Base-by-base conservation (phyloP, 2,888 invertebrate genomes). In the Chrysolina americana region DNA sequence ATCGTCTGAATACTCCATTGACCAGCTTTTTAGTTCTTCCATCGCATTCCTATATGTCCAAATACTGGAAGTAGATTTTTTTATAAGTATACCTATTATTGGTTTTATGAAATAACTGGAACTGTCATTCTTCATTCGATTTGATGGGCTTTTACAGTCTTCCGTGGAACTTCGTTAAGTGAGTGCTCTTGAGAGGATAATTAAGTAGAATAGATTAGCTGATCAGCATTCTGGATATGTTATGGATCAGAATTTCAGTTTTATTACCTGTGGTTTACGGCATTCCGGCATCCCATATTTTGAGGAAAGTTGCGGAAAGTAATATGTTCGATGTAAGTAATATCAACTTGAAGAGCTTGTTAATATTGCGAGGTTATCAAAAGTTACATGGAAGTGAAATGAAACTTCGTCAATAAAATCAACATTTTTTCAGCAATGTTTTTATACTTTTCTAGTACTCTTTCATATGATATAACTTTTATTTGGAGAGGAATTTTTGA, bases 41-140 rank as follows among this genome's bases (percentile, higher is more conserved):
- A 75, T 77, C 59, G 41, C 69, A 53, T 72, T 72, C 65, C 56
- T 47, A 44, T 75, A 75, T 82, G 81, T 76, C 74, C 72, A 81
- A 82, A 81, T 73, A 82, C 76, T 81, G 80, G 81, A 82, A 80
- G 78, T 74, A 50, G 59, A 63, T 65, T 74, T 68, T 59, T 66
- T 6, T 17, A 28, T 23, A 53, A 68, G 21, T 50, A 41, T 68
- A 68, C 41, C 17, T 15, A 73, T 73, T 73, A 69, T 56, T 48
- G 69, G 50, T 66, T 70, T 75, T 64, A 36, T 53, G 44, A 72
- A 74, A 74, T 65, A 68, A 71, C 73, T 64, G 23, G 48, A 23
- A 74, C 62, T 68, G 73, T 74, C 59, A 73, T 70, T 73, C 73
- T 68, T 71, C 64, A 28, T 56, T 41, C 59, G 41, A 44, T 71